Conservation (phyloP, 2,113 vertebrate species). For the Solea senegalensis region DNA sequence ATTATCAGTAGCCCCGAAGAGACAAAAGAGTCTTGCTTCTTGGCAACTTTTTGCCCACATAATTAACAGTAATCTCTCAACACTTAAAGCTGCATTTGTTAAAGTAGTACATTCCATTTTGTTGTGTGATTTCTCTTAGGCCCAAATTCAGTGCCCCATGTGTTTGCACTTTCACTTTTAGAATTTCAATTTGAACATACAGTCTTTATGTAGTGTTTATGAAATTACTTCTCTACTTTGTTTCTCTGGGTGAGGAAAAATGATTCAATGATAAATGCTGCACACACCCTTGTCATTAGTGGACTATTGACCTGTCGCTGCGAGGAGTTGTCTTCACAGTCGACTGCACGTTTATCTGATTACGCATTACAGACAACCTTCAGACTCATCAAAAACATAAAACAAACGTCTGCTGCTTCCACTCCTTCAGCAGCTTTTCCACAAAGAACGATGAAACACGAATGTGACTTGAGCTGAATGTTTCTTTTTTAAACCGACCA, state of each 20-base stretch:
- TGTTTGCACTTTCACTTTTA: background rate
- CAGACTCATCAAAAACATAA: slow-evolving; percentile 65
- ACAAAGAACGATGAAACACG: background rate
- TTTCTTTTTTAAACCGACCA: background rate
- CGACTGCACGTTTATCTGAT: slow-evolving; percentile 12
- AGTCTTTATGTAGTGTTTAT: too few species aligned
- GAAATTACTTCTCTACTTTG: background rate
- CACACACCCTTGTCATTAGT: background rate
- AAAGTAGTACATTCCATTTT: too few species aligned
- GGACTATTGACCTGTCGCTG: slow-evolving; percentile 36
- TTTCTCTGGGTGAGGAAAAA: background rate
- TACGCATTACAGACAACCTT: slow-evolving; percentile 64
- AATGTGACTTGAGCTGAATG: background rate
- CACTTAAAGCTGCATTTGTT: too few species aligned
- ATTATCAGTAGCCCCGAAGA: too few species aligned
- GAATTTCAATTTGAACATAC: background rate
- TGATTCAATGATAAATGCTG: background rate
- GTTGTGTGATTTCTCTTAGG: too few species aligned
- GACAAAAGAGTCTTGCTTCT: too few species aligned
- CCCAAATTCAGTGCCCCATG: too few species aligned
- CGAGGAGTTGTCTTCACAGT: slow-evolving; percentile 36
- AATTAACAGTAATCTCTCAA: too few species aligned
- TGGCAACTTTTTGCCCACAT: too few species aligned
- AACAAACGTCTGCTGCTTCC: slow-evolving; percentile 1
- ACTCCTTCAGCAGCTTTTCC: background rate